These are phyloP conservation scores for Apamea anceps DNA, from an alignment of 2,888 invertebrate genomes.

Conservation along the genomic window DNA sequence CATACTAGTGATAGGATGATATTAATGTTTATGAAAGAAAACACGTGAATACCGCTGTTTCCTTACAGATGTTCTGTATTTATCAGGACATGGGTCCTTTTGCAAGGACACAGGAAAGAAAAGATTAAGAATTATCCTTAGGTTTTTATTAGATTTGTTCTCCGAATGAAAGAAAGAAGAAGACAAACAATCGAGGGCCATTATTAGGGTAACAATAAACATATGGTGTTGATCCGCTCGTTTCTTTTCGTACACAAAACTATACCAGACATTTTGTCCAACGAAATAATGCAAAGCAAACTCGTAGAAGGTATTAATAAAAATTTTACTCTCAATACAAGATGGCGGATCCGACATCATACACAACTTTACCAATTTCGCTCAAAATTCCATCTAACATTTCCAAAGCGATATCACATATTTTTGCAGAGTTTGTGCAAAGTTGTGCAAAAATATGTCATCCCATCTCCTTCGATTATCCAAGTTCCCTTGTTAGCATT, in stretches of 20 bases:
- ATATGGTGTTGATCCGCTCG: neutral
- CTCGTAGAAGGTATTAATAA: constrained; percentile 4
- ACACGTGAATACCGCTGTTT: constrained; percentile 11
- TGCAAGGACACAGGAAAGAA: neutral
- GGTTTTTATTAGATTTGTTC: constrained; percentile 7
- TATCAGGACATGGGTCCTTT: neutral
- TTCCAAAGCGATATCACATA: constrained; percentile 51
- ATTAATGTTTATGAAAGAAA: constrained; percentile 36
- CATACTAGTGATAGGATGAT: constrained; percentile 37
- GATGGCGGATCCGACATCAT: constrained; percentile 24
- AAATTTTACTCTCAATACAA: constrained; percentile 26
- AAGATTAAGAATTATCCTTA: neutral
- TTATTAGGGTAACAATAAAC: neutral
- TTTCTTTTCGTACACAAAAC: neutral
- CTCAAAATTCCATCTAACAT: constrained; percentile 55
- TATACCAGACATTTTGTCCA: neutral
- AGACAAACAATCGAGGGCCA: neutral
- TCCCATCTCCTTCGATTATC: constrained; percentile 49
- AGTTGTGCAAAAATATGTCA: constrained; percentile 57
- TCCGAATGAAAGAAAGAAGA: neutral
- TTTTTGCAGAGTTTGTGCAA: constrained; percentile 52
- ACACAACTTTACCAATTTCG: constrained; percentile 55
- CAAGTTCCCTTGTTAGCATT: constrained; percentile 55
- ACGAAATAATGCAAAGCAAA: constrained; percentile 14
- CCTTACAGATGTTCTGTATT: neutral